phyloP scores from a whole-genome alignment of 2,797 vertebrate species.

The Momotus momota region DNA sequence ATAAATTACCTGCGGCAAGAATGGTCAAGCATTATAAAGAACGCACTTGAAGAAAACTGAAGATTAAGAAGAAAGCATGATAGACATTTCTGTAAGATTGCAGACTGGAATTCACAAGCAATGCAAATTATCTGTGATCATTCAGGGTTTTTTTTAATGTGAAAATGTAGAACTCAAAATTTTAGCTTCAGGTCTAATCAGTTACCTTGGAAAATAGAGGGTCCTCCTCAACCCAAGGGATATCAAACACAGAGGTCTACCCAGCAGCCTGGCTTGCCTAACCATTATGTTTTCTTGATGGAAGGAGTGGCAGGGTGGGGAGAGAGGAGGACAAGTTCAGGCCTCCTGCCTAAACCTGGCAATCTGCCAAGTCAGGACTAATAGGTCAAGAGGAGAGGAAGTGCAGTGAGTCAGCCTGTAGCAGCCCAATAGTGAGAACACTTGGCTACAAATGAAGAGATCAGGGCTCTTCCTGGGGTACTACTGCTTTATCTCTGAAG shows the following conservation, averaged over 20 bases:
- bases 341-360: not conserved
- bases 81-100: not conserved
- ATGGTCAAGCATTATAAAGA: not conserved
- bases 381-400: not conserved
- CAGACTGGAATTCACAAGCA: not conserved
- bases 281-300: not conserved
- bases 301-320: not conserved
- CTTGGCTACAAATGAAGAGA: not conserved
- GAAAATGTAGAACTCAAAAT: not conserved
- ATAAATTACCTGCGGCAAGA: not conserved
- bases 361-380: not conserved
- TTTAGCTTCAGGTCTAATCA: not conserved
- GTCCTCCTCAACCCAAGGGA: not conserved
- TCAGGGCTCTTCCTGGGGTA: not conserved
- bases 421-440: fast-evolving
- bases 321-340: not conserved
- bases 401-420: not conserved
- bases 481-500: not conserved
- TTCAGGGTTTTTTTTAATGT: not conserved
- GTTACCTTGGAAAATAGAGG: not conserved
- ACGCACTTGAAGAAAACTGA: not conserved
- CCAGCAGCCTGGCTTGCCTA: not conserved
- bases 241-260: not conserved
- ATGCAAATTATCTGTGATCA: not conserved
- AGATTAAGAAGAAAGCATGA: not conserved